These are phyloP conservation scores for Scelioninae gen. 1 DNA, from an alignment of 2,888 invertebrate species.

Conservation along the genomic window DNA sequence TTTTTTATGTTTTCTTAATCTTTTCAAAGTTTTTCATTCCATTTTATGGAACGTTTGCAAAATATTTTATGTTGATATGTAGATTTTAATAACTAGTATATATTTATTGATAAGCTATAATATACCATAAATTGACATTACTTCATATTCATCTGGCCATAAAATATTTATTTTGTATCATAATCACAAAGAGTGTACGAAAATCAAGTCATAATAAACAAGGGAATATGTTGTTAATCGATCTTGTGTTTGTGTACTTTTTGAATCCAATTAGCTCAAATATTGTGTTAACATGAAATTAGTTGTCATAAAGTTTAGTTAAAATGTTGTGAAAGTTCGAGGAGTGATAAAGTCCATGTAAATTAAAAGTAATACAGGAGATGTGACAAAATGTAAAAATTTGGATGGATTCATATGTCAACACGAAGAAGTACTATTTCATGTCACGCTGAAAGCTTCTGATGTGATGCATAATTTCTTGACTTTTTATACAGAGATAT, in stretches of 20 bases:
- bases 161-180: not conserved
- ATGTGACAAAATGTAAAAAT: slow-evolving; percentile 42
- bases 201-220: too few species aligned
- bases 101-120: not conserved
- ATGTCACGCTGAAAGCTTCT: slow-evolving; percentile 55
- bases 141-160: not conserved
- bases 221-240: too few species aligned
- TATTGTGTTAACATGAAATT: not conserved
- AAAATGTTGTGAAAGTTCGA: slow-evolving; percentile 1
- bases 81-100: not conserved
- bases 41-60: slow-evolving; percentile 3
- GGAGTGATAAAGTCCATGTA: slow-evolving; percentile 10
- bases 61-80: slow-evolving; percentile 12
- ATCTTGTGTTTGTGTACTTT: too few species aligned
- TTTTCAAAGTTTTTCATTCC: slow-evolving; percentile 7
- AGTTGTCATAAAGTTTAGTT: not conserved
- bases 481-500: slow-evolving; percentile 56
- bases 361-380: slow-evolving; percentile 24
- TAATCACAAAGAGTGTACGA: too few species aligned
- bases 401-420: slow-evolving; percentile 51
- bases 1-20: slow-evolving; percentile 22
- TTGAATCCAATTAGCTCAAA: too few species aligned
- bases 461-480: slow-evolving; percentile 58
- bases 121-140: not conserved
- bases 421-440: slow-evolving; percentile 54